A percentile compares a stretch with the other conserved stretches of the same genome.
Conservation (phyloP, 1,140 invertebrate species). For the Lordiphosa collinella region DNA sequence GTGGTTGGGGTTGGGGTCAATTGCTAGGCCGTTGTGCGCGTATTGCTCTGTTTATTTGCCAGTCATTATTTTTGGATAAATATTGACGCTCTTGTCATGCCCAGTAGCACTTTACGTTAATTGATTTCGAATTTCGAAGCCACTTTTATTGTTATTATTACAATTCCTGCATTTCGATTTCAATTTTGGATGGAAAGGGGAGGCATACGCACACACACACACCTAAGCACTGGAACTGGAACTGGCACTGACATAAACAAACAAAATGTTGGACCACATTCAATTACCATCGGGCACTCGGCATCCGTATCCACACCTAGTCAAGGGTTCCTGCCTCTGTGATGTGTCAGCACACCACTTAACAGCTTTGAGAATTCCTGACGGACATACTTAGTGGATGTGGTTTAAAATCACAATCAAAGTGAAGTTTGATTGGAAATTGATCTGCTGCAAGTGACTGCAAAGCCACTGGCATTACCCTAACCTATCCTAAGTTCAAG, state of each 20-base stretch:
- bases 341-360: too few species aligned
- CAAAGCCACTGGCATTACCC: too few species aligned
- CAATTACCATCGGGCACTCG: constrained; percentile 1
- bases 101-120: constrained; percentile 75
- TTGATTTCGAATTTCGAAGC: constrained; percentile 70
- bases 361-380: background rate
- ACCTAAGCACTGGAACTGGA: too few species aligned
- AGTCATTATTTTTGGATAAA: constrained; percentile 71
- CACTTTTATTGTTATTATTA: constrained; percentile 74
- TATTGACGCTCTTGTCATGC: constrained; percentile 72
- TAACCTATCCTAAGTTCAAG: too few species aligned
- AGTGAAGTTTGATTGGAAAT: too few species aligned
- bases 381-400: too few species aligned
- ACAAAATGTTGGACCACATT: constrained; percentile 9
- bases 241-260: too few species aligned
- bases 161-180: constrained; percentile 19
- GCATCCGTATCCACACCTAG: too few species aligned
- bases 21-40: constrained; percentile 18
- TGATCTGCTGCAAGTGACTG: too few species aligned
- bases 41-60: constrained; percentile 62
- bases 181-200: background rate
- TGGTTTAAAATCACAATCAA: too few species aligned
- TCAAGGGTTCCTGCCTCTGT: too few species aligned
- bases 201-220: too few species aligned
- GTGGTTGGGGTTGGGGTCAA: constrained; percentile 11